Evolutionary conservation across 2,113 vertebrate species (phyloP), one percentile per base, ranked within the genome.

Genomic region (Antennarius striatus): DNA sequence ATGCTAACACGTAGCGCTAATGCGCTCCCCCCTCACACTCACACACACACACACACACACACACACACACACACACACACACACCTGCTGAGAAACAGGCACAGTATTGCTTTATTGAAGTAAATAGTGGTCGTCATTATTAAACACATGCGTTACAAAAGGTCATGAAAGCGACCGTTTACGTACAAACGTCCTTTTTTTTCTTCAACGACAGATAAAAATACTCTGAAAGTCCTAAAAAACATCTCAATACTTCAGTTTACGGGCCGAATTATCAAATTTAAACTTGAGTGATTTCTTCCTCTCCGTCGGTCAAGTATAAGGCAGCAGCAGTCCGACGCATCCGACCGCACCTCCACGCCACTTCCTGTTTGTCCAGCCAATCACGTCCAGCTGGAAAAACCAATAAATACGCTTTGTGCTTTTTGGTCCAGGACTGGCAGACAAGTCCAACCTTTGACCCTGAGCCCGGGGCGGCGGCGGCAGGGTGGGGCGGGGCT

Each of bases 131-230:
- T 85, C 62, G 73, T 82, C 82, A 59, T 86, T 86, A 83, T 68
- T 56, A 88, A 89, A 90, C 77, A 69, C 88, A 83, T 87, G 85
- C 89, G 71, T 80, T 88, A 90, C 75, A 89, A 90, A 90, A 88
- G 63, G 5, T 70, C 72, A 77, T 56, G 83, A 86, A 85, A 86
- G 58, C 28, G 65, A 80, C 4, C 5, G 43, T 75, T 65, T 56
- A 85, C 10, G 30, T 85, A 82, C 54, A 90, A 85, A 88, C 17
- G 50, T 68, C 13, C 30, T 65, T 71, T 55, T 71, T 55, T 32
- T 30, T 6, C 3, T 45, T 10, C 10, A 6, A 7, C 39, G 6
- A 10, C 52, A 58, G 55, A 63, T 81, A 77, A 79, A 80, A 90
- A 40, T 7, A 90, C 87, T 83, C 88, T 56, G 74, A 63, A 73